Evolutionary conservation across 2,113 vertebrate species (phyloP).

Genomic region (Syrrhaptes paradoxus): DNA sequence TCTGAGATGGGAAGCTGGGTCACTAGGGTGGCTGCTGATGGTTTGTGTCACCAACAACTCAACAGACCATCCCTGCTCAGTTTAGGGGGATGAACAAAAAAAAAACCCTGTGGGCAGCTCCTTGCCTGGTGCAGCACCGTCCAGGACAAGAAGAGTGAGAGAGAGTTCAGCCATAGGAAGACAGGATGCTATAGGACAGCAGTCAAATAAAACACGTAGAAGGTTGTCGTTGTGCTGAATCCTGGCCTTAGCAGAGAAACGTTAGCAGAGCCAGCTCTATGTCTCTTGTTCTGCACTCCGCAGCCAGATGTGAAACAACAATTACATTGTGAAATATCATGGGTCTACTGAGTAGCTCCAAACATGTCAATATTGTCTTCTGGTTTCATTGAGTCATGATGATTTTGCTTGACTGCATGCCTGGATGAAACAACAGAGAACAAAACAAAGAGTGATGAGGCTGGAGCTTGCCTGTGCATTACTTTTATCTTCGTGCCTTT

Average conservation of each 20-base stretch:
- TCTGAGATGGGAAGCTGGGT: neutral
- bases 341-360: neutral
- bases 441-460: neutral
- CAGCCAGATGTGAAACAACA: neutral
- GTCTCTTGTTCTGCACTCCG: fast-evolving
- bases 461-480: neutral
- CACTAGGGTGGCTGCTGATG: fast-evolving
- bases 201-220: neutral
- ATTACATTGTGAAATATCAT: conserved; percentile 1
- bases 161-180: neutral
- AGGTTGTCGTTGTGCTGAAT: neutral
- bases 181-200: neutral
- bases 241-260: neutral
- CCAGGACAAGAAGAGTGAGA: fast-evolving
- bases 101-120: neutral
- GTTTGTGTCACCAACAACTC: neutral
- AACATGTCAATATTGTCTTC: neutral
- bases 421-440: conserved; percentile 7
- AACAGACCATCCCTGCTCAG: neutral
- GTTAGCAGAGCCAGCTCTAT: neutral
- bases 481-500: conserved; percentile 21
- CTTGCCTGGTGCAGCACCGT: neutral
- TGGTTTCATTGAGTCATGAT: neutral
- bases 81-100: neutral
- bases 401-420: conserved; percentile 5